Percentiles rank a stretch among this genome's conserved stretches.
These are phyloP conservation scores for Diplodus sargus DNA, from an alignment of 2,797 vertebrate genomes.

Conservation along the genomic window DNA sequence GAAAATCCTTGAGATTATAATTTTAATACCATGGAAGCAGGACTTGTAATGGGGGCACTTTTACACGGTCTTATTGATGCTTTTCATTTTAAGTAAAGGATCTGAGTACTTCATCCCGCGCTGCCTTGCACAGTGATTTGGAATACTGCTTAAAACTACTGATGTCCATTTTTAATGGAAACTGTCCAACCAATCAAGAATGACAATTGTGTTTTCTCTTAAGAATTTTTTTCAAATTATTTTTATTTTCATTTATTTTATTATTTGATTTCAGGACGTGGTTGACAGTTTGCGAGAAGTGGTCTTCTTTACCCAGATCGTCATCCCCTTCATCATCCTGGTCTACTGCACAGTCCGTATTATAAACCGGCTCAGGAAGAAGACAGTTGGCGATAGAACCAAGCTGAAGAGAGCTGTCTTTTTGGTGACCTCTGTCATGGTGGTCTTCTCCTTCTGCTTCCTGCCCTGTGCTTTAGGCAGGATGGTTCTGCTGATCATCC, in stretches of 20 bases:
- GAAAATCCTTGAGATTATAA: too few relatives aligned
- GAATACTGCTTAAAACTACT: not conserved
- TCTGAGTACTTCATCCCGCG: not conserved
- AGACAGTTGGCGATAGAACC: conserved; percentile 69
- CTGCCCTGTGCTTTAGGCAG: conserved; percentile 78
- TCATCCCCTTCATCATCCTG: conserved; percentile 80
- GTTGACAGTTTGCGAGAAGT: conserved; percentile 59
- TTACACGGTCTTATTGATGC: not conserved
- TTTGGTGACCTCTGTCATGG: conserved; percentile 68
- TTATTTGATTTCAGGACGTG: conserved; percentile 34
- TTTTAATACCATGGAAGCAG: not conserved
- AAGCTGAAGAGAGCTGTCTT: conserved; percentile 74
- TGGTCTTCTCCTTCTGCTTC: conserved; percentile 81
- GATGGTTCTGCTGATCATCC: conserved; percentile 57
- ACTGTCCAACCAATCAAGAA: not conserved
- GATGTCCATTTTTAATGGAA: not conserved
- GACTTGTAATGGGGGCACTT: not conserved
- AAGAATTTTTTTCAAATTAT: too few relatives aligned
- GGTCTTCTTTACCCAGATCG: conserved; percentile 79
- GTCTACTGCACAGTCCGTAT: conserved; percentile 78
- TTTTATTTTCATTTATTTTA: not conserved
- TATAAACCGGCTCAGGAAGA: conserved; percentile 68
- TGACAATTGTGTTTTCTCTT: not conserved
- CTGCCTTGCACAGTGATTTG: not conserved
- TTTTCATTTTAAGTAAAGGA: not conserved